These are phyloP conservation scores for Zaprionus davidi DNA, from an alignment of 1,140 invertebrate genomes.

Conservation along the genomic window DNA sequence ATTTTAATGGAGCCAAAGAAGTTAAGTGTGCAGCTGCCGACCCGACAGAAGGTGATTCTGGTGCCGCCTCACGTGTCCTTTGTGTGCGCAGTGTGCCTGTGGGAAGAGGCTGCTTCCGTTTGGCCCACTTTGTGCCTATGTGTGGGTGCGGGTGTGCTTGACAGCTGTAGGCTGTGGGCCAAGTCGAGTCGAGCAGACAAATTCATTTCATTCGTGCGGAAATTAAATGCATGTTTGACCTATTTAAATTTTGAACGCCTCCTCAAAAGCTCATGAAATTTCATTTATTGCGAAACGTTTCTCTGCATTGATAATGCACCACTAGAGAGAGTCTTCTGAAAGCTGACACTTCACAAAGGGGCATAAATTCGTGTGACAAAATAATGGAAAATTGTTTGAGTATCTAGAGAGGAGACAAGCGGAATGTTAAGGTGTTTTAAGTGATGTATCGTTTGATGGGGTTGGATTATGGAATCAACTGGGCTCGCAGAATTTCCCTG, in stretches of 20 bases:
- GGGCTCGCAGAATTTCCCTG: too few relatives aligned
- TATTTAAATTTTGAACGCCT: constrained; percentile 62
- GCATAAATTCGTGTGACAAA: background rate
- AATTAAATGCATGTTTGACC: constrained; percentile 81
- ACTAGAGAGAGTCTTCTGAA: background rate
- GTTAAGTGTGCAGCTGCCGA: constrained; percentile 65
- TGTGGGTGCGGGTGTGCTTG: constrained; percentile 29
- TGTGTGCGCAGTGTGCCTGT: constrained; percentile 6
- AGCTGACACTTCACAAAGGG: constrained; percentile 2
- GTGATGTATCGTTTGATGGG: background rate
- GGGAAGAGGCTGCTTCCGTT: constrained; percentile 27
- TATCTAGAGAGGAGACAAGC: background rate
- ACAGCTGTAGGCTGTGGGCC: constrained; percentile 57
- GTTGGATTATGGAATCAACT: background rate
- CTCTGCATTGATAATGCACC: background rate
- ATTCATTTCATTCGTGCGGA: constrained; percentile 78
- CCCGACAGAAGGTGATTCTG: constrained; percentile 42
- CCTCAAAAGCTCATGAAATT: constrained; percentile 58
- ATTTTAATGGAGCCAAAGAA: constrained; percentile 79
- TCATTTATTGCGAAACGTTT: constrained; percentile 71
- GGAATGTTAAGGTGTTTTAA: background rate
- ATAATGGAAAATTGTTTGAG: background rate
- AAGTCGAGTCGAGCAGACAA: constrained; percentile 50
- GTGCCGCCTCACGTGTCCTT: constrained; percentile 53
- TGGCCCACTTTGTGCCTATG: constrained; percentile 18